Evolutionary conservation across 1,140 invertebrate species (phyloP).

Genomic region (Bursaphelenchus mucronatus): DNA sequence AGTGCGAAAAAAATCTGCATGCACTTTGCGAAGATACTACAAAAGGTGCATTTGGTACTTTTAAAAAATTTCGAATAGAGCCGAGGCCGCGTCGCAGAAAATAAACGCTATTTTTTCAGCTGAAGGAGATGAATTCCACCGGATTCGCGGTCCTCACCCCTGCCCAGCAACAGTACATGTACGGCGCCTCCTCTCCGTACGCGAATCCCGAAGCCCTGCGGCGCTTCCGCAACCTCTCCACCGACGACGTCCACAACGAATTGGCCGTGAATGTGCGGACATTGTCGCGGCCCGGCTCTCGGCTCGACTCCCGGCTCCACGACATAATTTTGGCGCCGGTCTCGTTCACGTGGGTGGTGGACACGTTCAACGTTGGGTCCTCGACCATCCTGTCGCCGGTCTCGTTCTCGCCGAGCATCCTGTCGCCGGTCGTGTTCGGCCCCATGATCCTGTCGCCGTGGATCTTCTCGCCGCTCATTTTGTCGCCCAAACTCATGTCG

Average conservation of each 20-base stretch:
- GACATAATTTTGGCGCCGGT: slow-evolving; percentile 46
- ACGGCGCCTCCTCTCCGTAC: slow-evolving; percentile 33
- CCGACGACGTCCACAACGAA: background rate
- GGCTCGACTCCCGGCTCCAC: background rate
- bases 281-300: no score
- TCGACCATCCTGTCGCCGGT: slow-evolving; percentile 34
- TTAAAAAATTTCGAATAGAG: no score
- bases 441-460: slow-evolving; percentile 49
- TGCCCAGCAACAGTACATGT: slow-evolving; percentile 27
- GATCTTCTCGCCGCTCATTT: slow-evolving; percentile 48
- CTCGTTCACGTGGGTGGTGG: slow-evolving; percentile 26
- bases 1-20: no score
- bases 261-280: slow-evolving; percentile 10
- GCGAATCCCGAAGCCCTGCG: slow-evolving; percentile 21
- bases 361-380: background rate
- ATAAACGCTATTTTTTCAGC: background rate
- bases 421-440: slow-evolving; percentile 49
- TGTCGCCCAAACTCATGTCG: slow-evolving; percentile 42
- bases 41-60: no score
- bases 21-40: no score
- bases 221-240: background rate
- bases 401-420: slow-evolving; percentile 35
- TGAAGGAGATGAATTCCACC: slow-evolving; percentile 25
- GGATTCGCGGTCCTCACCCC: slow-evolving; percentile 25
- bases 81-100: no score